A percentile compares a stretch with the other conserved stretches of the same genome.
Evolutionary conservation across 2,113 vertebrate genomes (phyloP).

Genomic region (Elachura formosa): DNA sequence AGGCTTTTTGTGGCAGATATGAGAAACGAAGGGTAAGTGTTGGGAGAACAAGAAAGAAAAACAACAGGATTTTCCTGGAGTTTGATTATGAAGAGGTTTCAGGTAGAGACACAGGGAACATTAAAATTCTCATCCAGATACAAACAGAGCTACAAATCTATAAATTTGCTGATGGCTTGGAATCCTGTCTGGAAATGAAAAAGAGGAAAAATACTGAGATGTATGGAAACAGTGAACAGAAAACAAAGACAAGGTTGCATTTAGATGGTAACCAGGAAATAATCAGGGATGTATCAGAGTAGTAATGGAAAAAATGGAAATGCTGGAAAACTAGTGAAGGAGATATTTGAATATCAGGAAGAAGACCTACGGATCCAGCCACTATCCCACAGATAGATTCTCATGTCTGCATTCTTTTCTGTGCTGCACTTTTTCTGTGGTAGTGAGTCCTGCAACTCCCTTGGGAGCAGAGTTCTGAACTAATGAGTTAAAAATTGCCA

Average conservation of each 20-base stretch:
- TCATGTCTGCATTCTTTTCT: neutral
- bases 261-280: neutral
- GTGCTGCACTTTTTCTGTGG: neutral
- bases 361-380: neutral
- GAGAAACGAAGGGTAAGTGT: neutral
- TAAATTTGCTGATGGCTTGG: neutral
- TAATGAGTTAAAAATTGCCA: neutral
- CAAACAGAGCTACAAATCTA: neutral
- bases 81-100: neutral
- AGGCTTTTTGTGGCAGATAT: neutral
- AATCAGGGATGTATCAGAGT: neutral
- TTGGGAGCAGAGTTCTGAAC: neutral
- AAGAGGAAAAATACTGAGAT: neutral
- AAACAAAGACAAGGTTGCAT: neutral
- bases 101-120: neutral
- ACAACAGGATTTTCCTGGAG: neutral
- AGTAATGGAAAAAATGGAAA: neutral
- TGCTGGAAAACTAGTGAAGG: neutral
- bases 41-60: neutral
- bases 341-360: neutral
- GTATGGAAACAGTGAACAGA: neutral
- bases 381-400: fast-evolving
- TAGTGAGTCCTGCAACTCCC: neutral
- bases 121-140: neutral
- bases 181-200: neutral